phyloP scores from a whole-genome alignment of 2,888 invertebrate genomes.

The Phorcus lineatus region DNA sequence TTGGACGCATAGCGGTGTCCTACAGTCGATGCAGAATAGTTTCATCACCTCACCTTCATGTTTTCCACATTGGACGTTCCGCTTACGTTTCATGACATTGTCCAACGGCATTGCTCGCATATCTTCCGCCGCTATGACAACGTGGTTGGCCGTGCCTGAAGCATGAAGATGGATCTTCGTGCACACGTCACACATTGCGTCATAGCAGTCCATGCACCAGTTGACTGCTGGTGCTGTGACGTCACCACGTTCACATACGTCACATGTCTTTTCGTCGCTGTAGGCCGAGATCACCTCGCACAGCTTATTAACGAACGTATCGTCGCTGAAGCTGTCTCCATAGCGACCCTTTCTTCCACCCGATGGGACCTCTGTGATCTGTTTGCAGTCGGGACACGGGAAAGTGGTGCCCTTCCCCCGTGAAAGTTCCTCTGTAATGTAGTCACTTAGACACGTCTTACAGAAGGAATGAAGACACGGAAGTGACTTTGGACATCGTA shows the following conservation, averaged over 20 bases:
- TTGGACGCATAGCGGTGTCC: slow-evolving; percentile 58
- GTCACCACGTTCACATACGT: slow-evolving; percentile 52
- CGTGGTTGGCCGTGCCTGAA: slow-evolving; percentile 54
- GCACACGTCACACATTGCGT: slow-evolving; percentile 60
- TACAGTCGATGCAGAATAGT: slow-evolving; percentile 60
- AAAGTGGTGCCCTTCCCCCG: slow-evolving; percentile 30
- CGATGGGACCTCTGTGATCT: slow-evolving; percentile 49
- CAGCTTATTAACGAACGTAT: slow-evolving; percentile 55
- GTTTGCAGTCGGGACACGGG: slow-evolving; percentile 56
- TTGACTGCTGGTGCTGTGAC: slow-evolving; percentile 47
- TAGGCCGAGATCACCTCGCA: slow-evolving; percentile 52
- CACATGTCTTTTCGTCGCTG: slow-evolving; percentile 57
- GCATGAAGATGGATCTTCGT: slow-evolving; percentile 58
- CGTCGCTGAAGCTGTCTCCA: slow-evolving; percentile 49
- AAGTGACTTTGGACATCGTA: slow-evolving; percentile 27
- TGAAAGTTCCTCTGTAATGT: slow-evolving; percentile 40
- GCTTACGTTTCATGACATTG: slow-evolving; percentile 55
- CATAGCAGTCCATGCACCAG: slow-evolving; percentile 66
- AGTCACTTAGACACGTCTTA: slow-evolving; percentile 46
- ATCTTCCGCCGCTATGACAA: slow-evolving; percentile 52
- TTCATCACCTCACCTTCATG: slow-evolving; percentile 56
- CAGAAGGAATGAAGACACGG: slow-evolving; percentile 58
- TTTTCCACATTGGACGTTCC: slow-evolving; percentile 52
- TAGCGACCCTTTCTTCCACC: slow-evolving; percentile 41
- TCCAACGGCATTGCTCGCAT: slow-evolving; percentile 55